Evolutionary conservation across 2,888 invertebrate species (phyloP).

Genomic region (Drosophila tanythrix): DNA sequence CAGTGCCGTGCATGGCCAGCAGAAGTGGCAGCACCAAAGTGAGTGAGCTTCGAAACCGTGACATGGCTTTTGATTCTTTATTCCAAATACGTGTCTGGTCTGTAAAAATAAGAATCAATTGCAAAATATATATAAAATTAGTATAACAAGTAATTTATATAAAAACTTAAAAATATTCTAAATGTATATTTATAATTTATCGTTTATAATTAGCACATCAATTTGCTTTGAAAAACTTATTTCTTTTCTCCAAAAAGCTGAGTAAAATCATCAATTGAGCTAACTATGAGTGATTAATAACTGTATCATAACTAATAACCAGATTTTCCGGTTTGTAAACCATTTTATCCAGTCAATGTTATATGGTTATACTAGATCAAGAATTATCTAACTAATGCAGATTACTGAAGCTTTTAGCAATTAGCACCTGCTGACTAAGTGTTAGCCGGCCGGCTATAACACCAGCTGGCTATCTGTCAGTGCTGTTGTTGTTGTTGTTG

Average conservation of each 20-base stretch:
- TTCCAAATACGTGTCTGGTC: slow-evolving; percentile 18
- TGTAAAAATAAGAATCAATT: background rate
- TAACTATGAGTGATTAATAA: background rate
- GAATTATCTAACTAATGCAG: background rate
- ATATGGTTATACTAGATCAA: background rate
- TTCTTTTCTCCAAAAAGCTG: background rate
- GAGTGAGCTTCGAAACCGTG: slow-evolving; percentile 65
- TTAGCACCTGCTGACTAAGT: slow-evolving; percentile 41
- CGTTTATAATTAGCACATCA: background rate
- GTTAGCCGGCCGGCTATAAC: slow-evolving; percentile 38
- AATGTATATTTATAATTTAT: background rate
- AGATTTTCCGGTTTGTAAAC: background rate
- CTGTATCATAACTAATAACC: background rate
- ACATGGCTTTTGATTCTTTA: slow-evolving; percentile 43
- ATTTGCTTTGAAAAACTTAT: background rate
- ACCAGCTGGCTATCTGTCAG: slow-evolving; percentile 14
- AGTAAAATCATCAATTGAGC: too few relatives aligned
- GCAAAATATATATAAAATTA: background rate
- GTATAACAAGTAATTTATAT: background rate
- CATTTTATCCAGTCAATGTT: background rate
- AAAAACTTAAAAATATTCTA: background rate
- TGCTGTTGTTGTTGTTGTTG: background rate
- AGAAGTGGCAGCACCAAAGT: slow-evolving; percentile 60
- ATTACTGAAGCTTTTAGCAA: slow-evolving; percentile 7
- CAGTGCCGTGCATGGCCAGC: slow-evolving; percentile 52